Evolutionary conservation across 2,113 vertebrate species (phyloP), one percentile per base, ranked within the genome.

Genomic region (Takifugu flavidus): DNA sequence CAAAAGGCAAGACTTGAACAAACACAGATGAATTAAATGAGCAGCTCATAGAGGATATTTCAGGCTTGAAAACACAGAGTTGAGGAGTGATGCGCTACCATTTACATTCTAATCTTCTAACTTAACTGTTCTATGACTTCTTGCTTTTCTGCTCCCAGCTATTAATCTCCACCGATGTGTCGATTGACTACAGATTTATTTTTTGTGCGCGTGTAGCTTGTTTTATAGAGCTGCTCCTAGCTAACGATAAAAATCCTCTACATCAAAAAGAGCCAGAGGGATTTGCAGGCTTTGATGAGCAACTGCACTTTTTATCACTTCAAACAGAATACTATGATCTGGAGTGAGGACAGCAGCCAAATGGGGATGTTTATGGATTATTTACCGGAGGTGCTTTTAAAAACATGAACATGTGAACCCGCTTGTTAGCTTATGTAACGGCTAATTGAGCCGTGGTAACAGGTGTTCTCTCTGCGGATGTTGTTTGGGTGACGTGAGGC

Each of bases 271-370:
- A 61, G 46, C 13, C 12, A 28, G 25, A 4, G 14, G 53, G 31
- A 31, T 63, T 62, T 6, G 2, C 14, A 10, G 56, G 44, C 77
- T 83, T 84, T 83, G 72, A 86, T 77, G 76, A 67, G 46, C 73
- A 53, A 62, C 70, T 59, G 74, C 62, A 62, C 72, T 50, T 70
- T 69, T 72, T 49, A 61, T n/a, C 63, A 77, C 82, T 82, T 88
- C 79, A 82, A 85, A 88, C 78, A 76, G 77, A 83, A 77, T 86
- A 61, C 27, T 2, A 29, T 25, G 65, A 80, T 54, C 56, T 70
- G 50, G 51, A 44, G 34, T 44, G 72, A 67, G 70, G 29, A 72
- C 20, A 59, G 57, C 27, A 71, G 65, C 78, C 78, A 71, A 78
- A 81, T 68, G 58, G 53, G 49, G 67, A 66, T 62, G 65, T 82